phyloP scores from a whole-genome alignment of 2,797 vertebrate genomes.

The Lutjanus campechanus region DNA sequence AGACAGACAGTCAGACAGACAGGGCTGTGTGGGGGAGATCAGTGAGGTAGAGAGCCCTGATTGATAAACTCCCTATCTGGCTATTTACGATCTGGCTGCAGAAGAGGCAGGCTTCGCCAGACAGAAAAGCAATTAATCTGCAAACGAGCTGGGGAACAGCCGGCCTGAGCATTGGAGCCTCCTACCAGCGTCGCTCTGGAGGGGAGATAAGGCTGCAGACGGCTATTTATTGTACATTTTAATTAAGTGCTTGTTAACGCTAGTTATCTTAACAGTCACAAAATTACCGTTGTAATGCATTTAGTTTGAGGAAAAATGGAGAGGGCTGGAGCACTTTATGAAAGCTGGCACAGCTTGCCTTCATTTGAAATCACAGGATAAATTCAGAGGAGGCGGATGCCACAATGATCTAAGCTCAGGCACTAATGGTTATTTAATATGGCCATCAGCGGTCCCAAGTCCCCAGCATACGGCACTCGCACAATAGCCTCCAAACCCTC shows the following conservation, averaged over 20 bases:
- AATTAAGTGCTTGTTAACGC: conserved; percentile 99
- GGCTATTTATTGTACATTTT: conserved; percentile 99
- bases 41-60: conserved; percentile 90
- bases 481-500: conserved; percentile 99
- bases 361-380: conserved; percentile 99
- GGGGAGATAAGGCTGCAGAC: conserved; percentile 96
- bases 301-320: conserved; percentile 96
- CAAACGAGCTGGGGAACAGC: conserved; percentile 98
- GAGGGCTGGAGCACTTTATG: conserved; percentile 85
- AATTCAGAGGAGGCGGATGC: conserved; percentile 97
- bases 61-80: conserved; percentile 99
- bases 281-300: conserved; percentile 99
- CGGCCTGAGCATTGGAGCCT: conserved; percentile 95
- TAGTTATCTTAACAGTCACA: conserved; percentile 99
- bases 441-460: conserved; percentile 99
- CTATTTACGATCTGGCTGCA: conserved; percentile 99
- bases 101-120: conserved; percentile 95
- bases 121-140: conserved; percentile 99
- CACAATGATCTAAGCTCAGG: conserved; percentile 95
- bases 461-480: conserved; percentile 97
- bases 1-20: conserved; percentile 81
- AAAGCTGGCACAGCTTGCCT: conserved; percentile 96
- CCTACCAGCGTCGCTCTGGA: conserved; percentile 92
- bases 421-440: conserved; percentile 99
- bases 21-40: conserved; percentile 88